Percentiles rank a stretch among this genome's conserved stretches.
Evolutionary conservation across 2,888 invertebrate species (phyloP).

Genomic region (Lithophane leautieri): DNA sequence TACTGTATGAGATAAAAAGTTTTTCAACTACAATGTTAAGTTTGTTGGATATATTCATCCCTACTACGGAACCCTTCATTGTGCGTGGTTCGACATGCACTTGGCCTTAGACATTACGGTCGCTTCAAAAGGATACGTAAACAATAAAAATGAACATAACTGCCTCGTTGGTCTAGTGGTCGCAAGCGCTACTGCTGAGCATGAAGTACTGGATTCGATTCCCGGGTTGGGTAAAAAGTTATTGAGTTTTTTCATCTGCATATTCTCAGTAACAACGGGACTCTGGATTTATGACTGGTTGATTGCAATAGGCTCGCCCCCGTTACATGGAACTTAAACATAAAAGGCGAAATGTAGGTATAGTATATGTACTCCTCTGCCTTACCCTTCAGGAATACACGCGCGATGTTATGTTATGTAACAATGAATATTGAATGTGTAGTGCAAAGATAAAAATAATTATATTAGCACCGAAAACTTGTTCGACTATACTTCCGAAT

Average conservation of each 20-base stretch:
- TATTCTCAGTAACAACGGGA: not conserved
- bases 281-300: not conserved
- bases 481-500: constrained; percentile 2
- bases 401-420: not conserved
- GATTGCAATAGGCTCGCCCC: not conserved
- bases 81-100: too few relatives aligned
- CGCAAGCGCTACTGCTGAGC: not conserved
- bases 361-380: not conserved
- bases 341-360: not conserved
- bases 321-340: not conserved
- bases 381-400: not conserved
- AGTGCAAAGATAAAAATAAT: not conserved
- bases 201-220: not conserved
- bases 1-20: too few relatives aligned
- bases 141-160: not conserved
- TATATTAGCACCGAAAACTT: not conserved
- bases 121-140: too few relatives aligned
- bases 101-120: too few relatives aligned
- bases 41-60: too few relatives aligned
- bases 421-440: not conserved
- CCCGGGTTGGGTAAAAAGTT: not conserved
- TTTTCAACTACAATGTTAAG: too few relatives aligned
- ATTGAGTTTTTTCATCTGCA: not conserved
- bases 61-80: too few relatives aligned
- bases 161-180: not conserved